phyloP scores from a whole-genome alignment of 2,113 vertebrate genomes.

The Pavo muticus region DNA sequence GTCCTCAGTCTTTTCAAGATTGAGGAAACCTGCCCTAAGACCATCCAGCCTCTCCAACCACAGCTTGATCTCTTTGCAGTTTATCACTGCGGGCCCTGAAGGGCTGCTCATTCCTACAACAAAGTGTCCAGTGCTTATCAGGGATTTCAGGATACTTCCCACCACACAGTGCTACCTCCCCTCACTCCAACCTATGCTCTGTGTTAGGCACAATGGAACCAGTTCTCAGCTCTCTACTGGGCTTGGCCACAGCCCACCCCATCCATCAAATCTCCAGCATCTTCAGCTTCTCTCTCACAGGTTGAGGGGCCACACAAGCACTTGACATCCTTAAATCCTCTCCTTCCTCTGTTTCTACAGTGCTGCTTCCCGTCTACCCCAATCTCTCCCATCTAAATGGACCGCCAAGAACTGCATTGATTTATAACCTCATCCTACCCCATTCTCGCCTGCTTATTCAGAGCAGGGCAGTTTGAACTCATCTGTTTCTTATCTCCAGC shows the following conservation, averaged over 20 bases:
- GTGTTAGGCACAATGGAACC: neutral
- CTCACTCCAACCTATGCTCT: neutral
- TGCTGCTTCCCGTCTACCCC: neutral
- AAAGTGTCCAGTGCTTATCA: fast-evolving
- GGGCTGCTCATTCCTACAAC: neutral
- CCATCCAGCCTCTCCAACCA: neutral
- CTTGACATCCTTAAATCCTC: neutral
- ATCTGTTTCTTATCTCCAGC: neutral
- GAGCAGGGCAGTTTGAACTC: neutral
- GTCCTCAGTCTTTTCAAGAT: neutral
- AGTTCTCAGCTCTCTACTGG: neutral
- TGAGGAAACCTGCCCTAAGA: neutral
- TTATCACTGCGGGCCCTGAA: neutral
- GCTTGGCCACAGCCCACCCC: neutral
- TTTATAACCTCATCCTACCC: neutral
- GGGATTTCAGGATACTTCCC: neutral
- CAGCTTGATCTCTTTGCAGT: constrained; percentile 28
- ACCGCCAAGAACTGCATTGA: neutral
- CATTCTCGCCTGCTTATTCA: neutral
- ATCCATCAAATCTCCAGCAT: neutral
- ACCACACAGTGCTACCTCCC: neutral
- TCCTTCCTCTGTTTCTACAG: neutral
- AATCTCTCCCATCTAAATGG: neutral
- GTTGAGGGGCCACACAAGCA: neutral
- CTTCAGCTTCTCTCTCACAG: neutral